Percentiles rank a stretch among this genome's conserved stretches.
Evolutionary conservation across 2,113 vertebrate genomes (phyloP).

Genomic region (Gracilinanus agilis): DNA sequence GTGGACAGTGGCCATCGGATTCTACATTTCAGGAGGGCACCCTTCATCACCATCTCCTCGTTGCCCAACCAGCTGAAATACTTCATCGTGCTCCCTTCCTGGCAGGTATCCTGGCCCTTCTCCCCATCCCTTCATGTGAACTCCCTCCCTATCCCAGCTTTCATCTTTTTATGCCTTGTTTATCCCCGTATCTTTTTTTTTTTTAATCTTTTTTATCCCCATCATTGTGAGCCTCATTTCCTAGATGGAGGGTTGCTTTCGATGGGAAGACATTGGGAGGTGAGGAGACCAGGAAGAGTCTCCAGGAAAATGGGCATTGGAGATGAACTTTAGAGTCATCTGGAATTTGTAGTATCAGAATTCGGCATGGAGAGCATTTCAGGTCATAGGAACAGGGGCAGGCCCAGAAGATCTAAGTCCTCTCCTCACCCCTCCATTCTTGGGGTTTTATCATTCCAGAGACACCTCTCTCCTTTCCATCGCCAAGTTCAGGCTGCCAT

Average conservation of each 20-base stretch:
- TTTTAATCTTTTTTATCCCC: too few relatives aligned
- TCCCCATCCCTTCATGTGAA: not conserved
- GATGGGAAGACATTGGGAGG: too few relatives aligned
- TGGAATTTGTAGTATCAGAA: not conserved
- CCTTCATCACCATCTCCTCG: too few relatives aligned
- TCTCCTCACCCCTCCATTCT: not conserved
- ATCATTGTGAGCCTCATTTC: not conserved
- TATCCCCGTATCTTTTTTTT: too few relatives aligned
- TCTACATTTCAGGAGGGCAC: too few relatives aligned
- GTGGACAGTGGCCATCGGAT: not conserved
- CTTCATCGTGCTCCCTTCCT: not conserved
- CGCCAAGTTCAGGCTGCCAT: slow-evolving; percentile 27
- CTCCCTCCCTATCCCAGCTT: too few relatives aligned
- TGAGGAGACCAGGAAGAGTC: not conserved
- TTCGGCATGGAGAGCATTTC: not conserved
- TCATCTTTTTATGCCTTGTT: not conserved
- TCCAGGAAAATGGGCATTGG: too few relatives aligned
- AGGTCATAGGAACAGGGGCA: not conserved
- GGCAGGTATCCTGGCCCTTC: not conserved
- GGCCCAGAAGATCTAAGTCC: not conserved
- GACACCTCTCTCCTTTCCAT: slow-evolving; percentile 13
- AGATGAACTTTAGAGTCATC: not conserved
- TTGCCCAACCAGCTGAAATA: not conserved
- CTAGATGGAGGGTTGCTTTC: not conserved
- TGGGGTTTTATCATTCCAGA: not conserved